These are phyloP conservation scores for Sebastes iracundus DNA, from an alignment of 2,797 vertebrate genomes.

Conservation along the genomic window DNA sequence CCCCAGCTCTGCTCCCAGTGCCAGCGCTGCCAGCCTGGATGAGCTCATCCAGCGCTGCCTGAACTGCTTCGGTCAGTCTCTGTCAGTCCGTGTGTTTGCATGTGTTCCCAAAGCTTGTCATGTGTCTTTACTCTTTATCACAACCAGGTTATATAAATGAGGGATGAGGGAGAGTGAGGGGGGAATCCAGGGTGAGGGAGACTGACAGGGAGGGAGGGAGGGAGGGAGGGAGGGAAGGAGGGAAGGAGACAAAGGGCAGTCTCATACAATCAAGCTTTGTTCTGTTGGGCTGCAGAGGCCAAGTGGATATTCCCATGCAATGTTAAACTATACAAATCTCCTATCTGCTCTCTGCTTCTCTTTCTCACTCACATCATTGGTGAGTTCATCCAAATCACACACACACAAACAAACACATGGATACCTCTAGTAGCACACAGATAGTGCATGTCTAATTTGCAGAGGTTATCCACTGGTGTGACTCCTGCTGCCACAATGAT, in stretches of 20 bases:
- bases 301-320: constrained; percentile 59
- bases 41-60: constrained; percentile 91
- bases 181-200: constrained; percentile 36
- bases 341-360: background rate
- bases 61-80: constrained; percentile 87
- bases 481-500: no score
- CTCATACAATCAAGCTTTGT: constrained; percentile 77
- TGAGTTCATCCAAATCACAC: background rate
- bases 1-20: constrained; percentile 76
- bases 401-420: no score
- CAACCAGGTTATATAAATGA: constrained; percentile 71
- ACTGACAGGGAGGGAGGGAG: constrained; percentile 20
- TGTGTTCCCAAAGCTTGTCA: constrained; percentile 47
- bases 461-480: no score
- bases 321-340: constrained; percentile 19
- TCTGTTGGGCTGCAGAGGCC: constrained; percentile 53
- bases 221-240: constrained; percentile 26
- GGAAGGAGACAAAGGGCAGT: constrained; percentile 58
- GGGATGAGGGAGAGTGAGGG: constrained; percentile 41
- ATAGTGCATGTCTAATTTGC: no score
- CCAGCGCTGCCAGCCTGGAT: constrained; percentile 86
- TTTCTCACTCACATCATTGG: background rate
- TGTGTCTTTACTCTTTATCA: constrained; percentile 56
- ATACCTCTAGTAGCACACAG: no score
- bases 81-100: constrained; percentile 9